phyloP scores from a whole-genome alignment of 2,113 vertebrate genomes.

The Pseudorectes ferrugineus region DNA sequence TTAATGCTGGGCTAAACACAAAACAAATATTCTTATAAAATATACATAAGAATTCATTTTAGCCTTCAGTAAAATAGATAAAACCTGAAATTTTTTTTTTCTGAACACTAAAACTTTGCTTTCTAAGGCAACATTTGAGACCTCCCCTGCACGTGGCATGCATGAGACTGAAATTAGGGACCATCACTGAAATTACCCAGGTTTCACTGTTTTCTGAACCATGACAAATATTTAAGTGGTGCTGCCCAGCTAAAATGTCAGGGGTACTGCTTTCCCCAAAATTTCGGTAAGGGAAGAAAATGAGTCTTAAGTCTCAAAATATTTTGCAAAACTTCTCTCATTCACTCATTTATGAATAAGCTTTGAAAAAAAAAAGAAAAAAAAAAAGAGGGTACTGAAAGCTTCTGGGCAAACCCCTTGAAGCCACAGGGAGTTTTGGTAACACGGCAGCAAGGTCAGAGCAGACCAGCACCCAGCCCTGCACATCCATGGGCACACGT shows the following conservation, averaged over 20 bases:
- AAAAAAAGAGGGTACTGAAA: neutral
- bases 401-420: neutral
- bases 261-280: neutral
- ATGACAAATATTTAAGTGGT: neutral
- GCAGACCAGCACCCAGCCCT: neutral
- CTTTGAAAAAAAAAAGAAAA: neutral
- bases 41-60: conserved; percentile 61
- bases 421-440: neutral
- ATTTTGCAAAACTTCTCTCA: neutral
- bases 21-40: conserved; percentile 70
- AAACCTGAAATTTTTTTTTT: neutral
- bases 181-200: neutral
- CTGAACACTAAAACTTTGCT: neutral
- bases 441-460: rapidly evolving
- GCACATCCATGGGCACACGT: rapidly evolving
- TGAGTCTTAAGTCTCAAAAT: neutral
- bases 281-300: neutral
- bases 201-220: neutral
- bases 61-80: conserved; percentile 49
- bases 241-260: neutral
- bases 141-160: rapidly evolving
- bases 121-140: neutral
- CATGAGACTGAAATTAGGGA: neutral
- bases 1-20: conserved; percentile 51
- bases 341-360: neutral